A percentile compares a stretch with the other conserved stretches of the same genome.
phyloP scores from a whole-genome alignment of 2,888 invertebrate genomes.

The Xanthia togata region DNA sequence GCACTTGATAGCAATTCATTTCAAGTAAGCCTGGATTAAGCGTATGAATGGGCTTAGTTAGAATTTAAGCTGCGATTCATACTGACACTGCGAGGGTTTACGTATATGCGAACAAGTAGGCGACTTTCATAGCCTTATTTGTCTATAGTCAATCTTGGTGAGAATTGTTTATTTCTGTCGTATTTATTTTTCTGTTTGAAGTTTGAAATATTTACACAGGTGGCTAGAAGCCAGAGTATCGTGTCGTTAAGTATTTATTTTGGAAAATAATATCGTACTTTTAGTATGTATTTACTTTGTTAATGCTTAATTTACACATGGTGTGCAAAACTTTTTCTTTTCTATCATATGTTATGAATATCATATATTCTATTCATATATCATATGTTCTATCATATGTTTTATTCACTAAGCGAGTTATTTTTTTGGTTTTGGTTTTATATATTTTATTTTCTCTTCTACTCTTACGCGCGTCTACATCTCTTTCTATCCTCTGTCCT shows the following conservation, averaged over 20 bases:
- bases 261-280: not conserved
- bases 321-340: not conserved
- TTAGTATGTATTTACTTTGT: not conserved
- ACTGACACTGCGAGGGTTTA: conserved; percentile 16
- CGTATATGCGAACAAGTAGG: conserved; percentile 5
- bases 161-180: not conserved
- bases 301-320: not conserved
- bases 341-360: too few relatives aligned
- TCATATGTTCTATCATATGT: too few relatives aligned
- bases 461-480: too few relatives aligned
- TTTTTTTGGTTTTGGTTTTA: too few relatives aligned
- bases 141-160: not conserved
- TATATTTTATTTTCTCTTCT: too few relatives aligned
- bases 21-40: conserved; percentile 44
- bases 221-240: not conserved
- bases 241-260: too few relatives aligned
- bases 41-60: conserved; percentile 45
- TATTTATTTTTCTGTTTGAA: not conserved
- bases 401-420: too few relatives aligned
- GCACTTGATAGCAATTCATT: conserved; percentile 40
- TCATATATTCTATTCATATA: too few relatives aligned
- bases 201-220: not conserved
- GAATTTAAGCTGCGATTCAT: conserved; percentile 10
- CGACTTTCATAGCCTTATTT: conserved; percentile 14
- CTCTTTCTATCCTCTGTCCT: too few relatives aligned